These are phyloP conservation scores for Hippasteria phrygiana DNA, from an alignment of 53 echinoderm and acorn worm species.

Conservation along the genomic window DNA sequence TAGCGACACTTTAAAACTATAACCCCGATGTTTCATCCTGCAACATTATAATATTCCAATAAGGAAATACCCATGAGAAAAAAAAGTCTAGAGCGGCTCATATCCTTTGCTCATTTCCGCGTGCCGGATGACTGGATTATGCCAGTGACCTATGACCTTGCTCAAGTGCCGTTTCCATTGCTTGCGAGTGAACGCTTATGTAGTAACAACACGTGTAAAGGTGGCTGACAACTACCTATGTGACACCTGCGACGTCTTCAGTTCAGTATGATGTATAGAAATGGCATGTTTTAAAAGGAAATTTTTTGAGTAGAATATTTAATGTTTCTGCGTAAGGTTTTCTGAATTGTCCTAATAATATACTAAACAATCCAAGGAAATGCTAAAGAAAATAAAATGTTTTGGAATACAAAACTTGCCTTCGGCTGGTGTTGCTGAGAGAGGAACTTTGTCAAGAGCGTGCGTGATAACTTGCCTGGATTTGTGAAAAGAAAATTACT, in stretches of 20 bases:
- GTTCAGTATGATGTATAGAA: too few species aligned
- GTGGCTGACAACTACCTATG: too few species aligned
- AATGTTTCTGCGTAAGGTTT: too few species aligned
- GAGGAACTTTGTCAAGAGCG: not conserved
- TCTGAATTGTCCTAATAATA: too few species aligned
- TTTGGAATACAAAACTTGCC: slow-evolving; percentile 12
- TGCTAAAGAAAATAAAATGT: too few species aligned
- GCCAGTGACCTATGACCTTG: slow-evolving; percentile 30
- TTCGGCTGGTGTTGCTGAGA: slow-evolving; percentile 1
- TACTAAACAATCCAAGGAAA: too few species aligned
- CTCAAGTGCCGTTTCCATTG: not conserved
- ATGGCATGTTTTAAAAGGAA: too few species aligned
- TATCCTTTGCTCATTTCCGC: slow-evolving; percentile 58
- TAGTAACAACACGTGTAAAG: not conserved
- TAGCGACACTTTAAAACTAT: not conserved
- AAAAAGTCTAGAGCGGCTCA: not conserved
- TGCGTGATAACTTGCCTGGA: not conserved
- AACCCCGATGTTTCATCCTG: not conserved
- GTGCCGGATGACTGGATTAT: slow-evolving; percentile 22
- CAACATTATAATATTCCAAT: slow-evolving; percentile 11
- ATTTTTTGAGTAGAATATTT: too few species aligned
- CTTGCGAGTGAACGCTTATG: not conserved
- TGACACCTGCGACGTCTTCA: too few species aligned
- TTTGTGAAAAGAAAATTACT: not conserved
- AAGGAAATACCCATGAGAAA: not conserved